Base-by-base conservation (phyloP, 2,888 invertebrate genomes). In the Stratiomys singularior region DNA sequence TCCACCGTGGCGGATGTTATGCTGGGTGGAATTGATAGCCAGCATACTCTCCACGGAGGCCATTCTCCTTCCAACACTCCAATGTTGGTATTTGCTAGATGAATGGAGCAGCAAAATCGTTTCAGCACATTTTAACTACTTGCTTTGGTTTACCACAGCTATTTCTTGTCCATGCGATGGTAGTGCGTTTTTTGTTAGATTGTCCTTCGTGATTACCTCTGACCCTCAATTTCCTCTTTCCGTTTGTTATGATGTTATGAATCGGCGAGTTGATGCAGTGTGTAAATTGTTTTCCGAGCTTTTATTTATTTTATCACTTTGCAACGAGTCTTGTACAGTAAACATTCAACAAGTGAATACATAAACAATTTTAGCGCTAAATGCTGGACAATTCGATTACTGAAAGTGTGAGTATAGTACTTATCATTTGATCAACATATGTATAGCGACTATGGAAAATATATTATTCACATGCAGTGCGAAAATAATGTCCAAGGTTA, bases 111-210 rank as follows among this genome's bases (percentile, higher is more conserved):
- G 37, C 37, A 37, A 9, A 3, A 37, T 37, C 37, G 9, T 3
- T 37, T 37, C 37, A 37, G 64, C 25, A 66, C 30, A 21, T 18
- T 66, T 37, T 21, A 30, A 30, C 64, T 28, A 30, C 11, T 30
- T 27, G 64, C 64, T 64, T 60, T 64, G 30, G 30, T 64, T 30
- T 28, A 30, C 64, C 64, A 64, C 28, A 11, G 30, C 64, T 64
- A 64, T 64, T 64, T 27, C 64, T 64, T 5, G 30, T 64, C 7
- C 1, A 60, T 60, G 60, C 37, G 5, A 37, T 37, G 9, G 15
- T 30, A 28, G 30, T 11, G 7, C 7, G 27, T 27, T 30, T 64
- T 37, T n/a, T 4, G 28, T 64, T 25, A 30, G 23, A 2, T 11
- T 15, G 5, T 64, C 30, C 25, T 30, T 64, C 9, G n/a, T 30